Evolutionary conservation across 2,888 invertebrate species (phyloP).

Genomic region (Empis livida): DNA sequence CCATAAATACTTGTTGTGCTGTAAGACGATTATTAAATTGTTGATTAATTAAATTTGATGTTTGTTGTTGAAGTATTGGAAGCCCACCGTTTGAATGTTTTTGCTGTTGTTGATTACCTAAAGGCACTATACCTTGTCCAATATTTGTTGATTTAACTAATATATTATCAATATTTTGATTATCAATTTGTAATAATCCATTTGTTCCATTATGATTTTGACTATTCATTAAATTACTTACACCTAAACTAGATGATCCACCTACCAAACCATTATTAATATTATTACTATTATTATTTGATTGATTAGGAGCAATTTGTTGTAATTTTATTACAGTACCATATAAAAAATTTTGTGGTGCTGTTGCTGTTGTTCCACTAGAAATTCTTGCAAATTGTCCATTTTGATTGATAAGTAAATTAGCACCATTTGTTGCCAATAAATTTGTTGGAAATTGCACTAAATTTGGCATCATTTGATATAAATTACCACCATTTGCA

Average conservation of each 20-base stretch:
- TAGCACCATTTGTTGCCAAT: constrained; percentile 40
- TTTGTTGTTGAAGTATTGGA: constrained; percentile 23
- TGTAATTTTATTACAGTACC: constrained; percentile 36
- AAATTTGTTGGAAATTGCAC: constrained; percentile 50
- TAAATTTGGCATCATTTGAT: constrained; percentile 47
- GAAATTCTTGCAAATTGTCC: constrained; percentile 10
- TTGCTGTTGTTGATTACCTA: constrained; percentile 21
- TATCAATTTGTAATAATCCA: constrained; percentile 7
- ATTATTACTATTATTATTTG: constrained; percentile 13
- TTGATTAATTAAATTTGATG: constrained; percentile 2
- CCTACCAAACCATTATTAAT: neutral
- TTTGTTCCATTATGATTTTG: neutral
- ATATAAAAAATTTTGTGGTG: constrained; percentile 33
- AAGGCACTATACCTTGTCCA: constrained; percentile 10
- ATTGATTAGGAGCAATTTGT: constrained; percentile 19
- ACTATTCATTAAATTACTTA: no score
- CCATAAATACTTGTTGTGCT: constrained; percentile 33
- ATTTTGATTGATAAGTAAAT: constrained; percentile 28
- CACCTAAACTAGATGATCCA: no score
- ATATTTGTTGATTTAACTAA: constrained; percentile 9
- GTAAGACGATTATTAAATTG: constrained; percentile 5
- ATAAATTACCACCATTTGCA: constrained; percentile 18
- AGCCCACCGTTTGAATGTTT: constrained; percentile 19
- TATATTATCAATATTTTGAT: constrained; percentile 5
- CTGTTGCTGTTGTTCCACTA: constrained; percentile 27